Percentiles rank a stretch among this genome's conserved stretches.
These are phyloP conservation scores for Temnothorax rugatulus DNA, from an alignment of 2,888 invertebrate species.

Conservation along the genomic window DNA sequence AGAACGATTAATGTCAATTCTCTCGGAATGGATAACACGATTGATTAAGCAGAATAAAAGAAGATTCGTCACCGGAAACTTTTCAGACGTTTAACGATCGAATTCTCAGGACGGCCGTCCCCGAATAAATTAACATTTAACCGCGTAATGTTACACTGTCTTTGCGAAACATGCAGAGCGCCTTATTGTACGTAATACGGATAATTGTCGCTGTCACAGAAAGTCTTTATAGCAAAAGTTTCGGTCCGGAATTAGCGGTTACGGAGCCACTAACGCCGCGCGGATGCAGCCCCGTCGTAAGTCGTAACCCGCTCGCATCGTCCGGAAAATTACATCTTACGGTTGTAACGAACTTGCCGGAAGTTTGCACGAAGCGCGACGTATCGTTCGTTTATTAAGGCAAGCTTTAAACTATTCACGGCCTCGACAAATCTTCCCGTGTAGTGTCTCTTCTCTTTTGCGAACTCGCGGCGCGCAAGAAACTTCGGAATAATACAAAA, in stretches of 20 bases:
- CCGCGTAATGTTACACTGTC: constrained; percentile 8
- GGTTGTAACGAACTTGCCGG: constrained; percentile 57
- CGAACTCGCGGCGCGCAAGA: constrained; percentile 30
- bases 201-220: constrained; percentile 61
- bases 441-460: constrained; percentile 19
- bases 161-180: constrained; percentile 27
- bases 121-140: constrained; percentile 37
- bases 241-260: constrained; percentile 61
- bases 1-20: neutral
- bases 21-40: neutral
- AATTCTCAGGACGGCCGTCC: neutral
- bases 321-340: constrained; percentile 65
- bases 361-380: constrained; percentile 64
- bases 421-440: constrained; percentile 42
- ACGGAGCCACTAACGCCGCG: constrained; percentile 41
- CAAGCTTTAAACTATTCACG: constrained; percentile 51
- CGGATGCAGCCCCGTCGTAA: constrained; percentile 48
- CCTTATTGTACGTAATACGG: constrained; percentile 53
- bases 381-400: constrained; percentile 66
- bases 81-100: neutral
- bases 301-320: constrained; percentile 59
- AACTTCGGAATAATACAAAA: constrained; percentile 50
- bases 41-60: neutral
- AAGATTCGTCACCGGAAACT: neutral
- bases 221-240: constrained; percentile 63